Evolutionary conservation across 2,888 invertebrate species (phyloP), one percentile per base, ranked within the genome.

Genomic region (Bellardia pandia): DNA sequence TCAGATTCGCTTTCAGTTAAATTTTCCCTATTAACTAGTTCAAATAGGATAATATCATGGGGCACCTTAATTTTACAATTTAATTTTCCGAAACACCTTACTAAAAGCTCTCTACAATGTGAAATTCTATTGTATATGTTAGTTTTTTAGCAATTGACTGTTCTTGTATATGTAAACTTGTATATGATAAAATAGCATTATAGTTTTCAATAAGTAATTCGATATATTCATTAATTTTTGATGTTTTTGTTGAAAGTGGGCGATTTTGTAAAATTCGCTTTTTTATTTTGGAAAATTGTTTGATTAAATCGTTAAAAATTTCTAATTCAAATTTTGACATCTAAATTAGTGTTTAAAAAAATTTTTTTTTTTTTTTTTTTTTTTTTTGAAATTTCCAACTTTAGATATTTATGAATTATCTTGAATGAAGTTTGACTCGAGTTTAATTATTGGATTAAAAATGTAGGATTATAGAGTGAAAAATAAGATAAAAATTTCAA

Each of bases 211-310:
- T 60, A 11, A 64, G 13, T 53, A 69, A 69, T 51, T 48, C 11
- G 3, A 69, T 23, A 23, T 69, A 69, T 69, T 69, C 48, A 53
- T 69, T 48, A 37, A 2, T 69, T 69, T 69, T 69, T 16, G 16
- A 11, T 23, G 30, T 6, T 13, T 69, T 77, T 33, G 51, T 66
- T 51, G 51, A n/a, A 13, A 77, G 4, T 9, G 76, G 53, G 5
- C 76, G 76, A 53, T 77, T 77, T 77, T 77, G 69, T n/a, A 69
- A 69, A 30, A 69, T 53, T 30, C 69, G 37, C 16, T 69, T 69
- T 33, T 48, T 69, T 60, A 60, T 14, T 3, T 60, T 60, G 13
- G 33, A 13, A 33, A 60, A 60, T 33, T 60, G 2, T 11, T n/a
- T 40, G 5, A 64, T n/a, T n/a, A 64, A 64, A n/a, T 64, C 40